Base-by-base conservation (phyloP, 2,797 vertebrate species). In the Pseudochirops corinnae region DNA sequence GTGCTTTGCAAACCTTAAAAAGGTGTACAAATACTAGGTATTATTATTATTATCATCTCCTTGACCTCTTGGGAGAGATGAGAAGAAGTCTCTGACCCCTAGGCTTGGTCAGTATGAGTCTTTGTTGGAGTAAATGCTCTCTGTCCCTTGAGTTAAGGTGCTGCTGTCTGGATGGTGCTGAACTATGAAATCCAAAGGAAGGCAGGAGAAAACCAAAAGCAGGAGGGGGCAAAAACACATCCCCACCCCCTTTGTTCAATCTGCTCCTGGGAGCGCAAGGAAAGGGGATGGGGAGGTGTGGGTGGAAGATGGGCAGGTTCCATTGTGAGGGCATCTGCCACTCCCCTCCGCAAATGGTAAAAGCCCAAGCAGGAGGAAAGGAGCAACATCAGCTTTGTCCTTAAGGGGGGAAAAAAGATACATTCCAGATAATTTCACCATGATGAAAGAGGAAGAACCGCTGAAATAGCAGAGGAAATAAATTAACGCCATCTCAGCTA, bases 401-500 rank as follows among this genome's bases (percentile, higher is more conserved):
- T 96, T 93, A 95, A 96, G 97, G 92, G 97, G 50, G 92, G 93
- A 91, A 53, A 94, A 95, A 95, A 97, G 94, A 97, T 94, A 92
- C 58, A 93, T 97, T 98, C 95, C 96, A 98, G 98, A 98, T 98
- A 98, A 98, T 98, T 98, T 98, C 97, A 97, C 96, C 0, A 1
- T 96, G 92, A 96, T 93, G 97, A 97, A 98, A 97, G 95, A 97
- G 62, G 5, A 96, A 97, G 97, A 98, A 98, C 29, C 57, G 96
- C 98, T 98, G 98, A 98, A 98, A 97, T 97, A 98, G 98, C 98
- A 98, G 96, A 95, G 98, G 97, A 98, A 98, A 98, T 97, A 98
- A 97, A 98, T 98, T 95, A 98, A 98, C 96, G 90, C 98, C 97
- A 96, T 98, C 98, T 98, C 98, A 98, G 98, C 98, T 98, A 97